Conservation (phyloP, 2,113 vertebrate species). For the Helogale parvula region DNA sequence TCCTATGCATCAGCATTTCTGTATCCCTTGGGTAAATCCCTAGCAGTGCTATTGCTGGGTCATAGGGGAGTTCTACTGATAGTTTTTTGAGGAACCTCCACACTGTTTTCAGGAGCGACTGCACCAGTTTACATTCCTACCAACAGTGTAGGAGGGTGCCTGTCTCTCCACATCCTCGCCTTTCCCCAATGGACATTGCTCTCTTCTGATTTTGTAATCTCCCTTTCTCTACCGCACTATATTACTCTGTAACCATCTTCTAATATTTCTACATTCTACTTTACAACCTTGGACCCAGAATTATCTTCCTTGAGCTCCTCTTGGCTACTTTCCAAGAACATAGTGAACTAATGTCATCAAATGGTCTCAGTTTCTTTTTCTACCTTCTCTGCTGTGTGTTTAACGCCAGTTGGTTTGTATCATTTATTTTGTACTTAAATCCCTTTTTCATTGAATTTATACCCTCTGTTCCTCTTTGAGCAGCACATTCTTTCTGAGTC, state of each 20-base stretch:
- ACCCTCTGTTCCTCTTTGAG: not conserved
- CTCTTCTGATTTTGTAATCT: not conserved
- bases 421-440: constrained; percentile 23
- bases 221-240: not conserved
- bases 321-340: not conserved
- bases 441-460: not conserved
- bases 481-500: not conserved
- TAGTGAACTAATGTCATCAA: not conserved
- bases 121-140: too few relatives aligned
- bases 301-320: not conserved
- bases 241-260: constrained; percentile 3
- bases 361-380: constrained; percentile 23
- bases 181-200: not conserved
- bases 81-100: too few relatives aligned
- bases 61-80: too few relatives aligned
- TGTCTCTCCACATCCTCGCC: too few relatives aligned
- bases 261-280: not conserved
- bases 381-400: not conserved
- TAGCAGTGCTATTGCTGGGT: too few relatives aligned
- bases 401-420: constrained; percentile 17
- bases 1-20: too few relatives aligned
- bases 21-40: too few relatives aligned
- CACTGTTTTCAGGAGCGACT: too few relatives aligned
- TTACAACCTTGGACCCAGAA: not conserved
- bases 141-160: too few relatives aligned